Evolutionary conservation across 2,113 vertebrate genomes (phyloP), one percentile per base, ranked within the genome.

Genomic region (Procavia capensis): DNA sequence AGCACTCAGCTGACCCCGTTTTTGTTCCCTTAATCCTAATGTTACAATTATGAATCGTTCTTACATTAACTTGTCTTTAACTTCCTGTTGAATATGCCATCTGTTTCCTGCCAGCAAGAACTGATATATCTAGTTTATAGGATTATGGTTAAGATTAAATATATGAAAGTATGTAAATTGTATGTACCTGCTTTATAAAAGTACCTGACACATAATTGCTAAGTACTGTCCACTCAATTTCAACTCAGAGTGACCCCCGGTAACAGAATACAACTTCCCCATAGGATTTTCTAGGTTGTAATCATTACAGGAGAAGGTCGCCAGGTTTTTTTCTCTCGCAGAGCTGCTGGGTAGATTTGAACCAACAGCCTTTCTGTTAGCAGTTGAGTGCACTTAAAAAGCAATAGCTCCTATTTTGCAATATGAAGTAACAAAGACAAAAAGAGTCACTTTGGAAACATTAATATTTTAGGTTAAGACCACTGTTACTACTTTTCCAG

Each of bases 401-500:
- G 78, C n/a, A 34, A 10, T 34, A 72, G 54, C 78, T 94, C 59
- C 25, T 70, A 96, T 50, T 78, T 13, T 24, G 88, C 86, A 95
- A 1, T 41, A 89, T 36, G 76, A 34, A 39, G 45, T 31, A 14
- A 17, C 74, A 81, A 34, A 5, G 94, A 24, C 57, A 91, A 47
- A 94, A 75, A 96, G 90, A 8, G 63, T 41, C 3, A 20, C 79
- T 13, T 16, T 57, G 76, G 45, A 54, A 78, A 22, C 84, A 63
- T 43, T 19, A 59, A 31, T 80, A 59, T 92, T 94, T 66, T 20
- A 96, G 41, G 75, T 95, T 3, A 87, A 96, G 89, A 86, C 91
- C 93, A 79, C 29, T 94, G 27, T 94, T 94, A 47, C 88, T 95
- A 91, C 93, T 39, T 7, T 80, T 97, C 39, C 96, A 92, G 95